Conservation (phyloP, 35 echinoderm and acorn worm genomes). For the Heliocidaris tuberculata region DNA sequence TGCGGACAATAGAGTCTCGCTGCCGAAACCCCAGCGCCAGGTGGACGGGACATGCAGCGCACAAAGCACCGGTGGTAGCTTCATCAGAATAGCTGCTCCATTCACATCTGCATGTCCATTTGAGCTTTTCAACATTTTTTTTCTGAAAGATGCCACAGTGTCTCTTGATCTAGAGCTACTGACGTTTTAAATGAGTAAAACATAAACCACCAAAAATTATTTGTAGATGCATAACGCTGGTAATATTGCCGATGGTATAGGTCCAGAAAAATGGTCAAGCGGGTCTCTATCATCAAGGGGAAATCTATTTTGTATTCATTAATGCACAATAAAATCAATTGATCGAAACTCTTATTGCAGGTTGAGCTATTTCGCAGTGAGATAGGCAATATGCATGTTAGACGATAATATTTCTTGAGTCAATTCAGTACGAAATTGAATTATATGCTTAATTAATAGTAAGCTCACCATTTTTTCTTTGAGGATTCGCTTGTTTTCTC, state of each 20-base stretch:
- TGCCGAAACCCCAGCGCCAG: background rate
- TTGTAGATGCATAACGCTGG: no score
- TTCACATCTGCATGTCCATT: no score
- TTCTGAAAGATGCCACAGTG: no score
- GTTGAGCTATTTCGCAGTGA: background rate
- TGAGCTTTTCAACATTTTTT: no score
- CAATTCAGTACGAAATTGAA: background rate
- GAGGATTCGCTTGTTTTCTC: slow-evolving; percentile 48
- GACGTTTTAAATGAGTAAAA: no score
- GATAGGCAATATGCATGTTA: background rate
- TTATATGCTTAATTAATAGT: background rate
- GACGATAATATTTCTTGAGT: background rate
- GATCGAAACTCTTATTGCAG: background rate
- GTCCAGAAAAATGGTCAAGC: no score
- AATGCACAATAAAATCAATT: background rate
- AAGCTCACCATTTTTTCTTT: slow-evolving; percentile 42
- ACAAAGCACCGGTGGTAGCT: slow-evolving; percentile 5
- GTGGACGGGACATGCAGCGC: background rate
- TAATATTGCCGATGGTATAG: no score
- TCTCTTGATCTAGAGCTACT: no score
- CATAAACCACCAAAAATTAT: no score
- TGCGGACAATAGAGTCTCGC: background rate
- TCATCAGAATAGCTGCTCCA: background rate
- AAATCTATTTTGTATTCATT: no score
- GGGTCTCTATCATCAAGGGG: no score